A percentile compares a stretch with the other conserved stretches of the same genome.
These are phyloP conservation scores for Paragorgia papillata DNA, from an alignment of 92 coral and sea anemone species.

Conservation along the genomic window DNA sequence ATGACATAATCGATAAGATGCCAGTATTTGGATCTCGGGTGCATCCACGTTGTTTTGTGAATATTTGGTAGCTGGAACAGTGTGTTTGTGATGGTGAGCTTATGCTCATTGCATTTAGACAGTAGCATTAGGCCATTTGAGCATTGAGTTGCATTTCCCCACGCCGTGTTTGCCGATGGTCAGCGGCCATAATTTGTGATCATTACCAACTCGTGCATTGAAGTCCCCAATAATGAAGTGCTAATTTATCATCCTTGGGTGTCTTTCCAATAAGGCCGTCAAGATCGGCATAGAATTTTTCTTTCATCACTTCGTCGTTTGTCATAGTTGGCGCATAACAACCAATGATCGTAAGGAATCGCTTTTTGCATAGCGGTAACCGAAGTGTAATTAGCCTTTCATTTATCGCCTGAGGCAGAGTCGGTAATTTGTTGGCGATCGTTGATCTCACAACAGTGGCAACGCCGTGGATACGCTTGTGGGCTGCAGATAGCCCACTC, in stretches of 20 bases:
- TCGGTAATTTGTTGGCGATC: too few species aligned
- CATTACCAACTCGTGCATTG: slow-evolving; percentile 52
- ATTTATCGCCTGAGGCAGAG: too few species aligned
- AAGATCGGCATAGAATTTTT: slow-evolving; percentile 54
- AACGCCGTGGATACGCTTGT: too few species aligned
- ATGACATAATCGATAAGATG: slow-evolving; percentile 24
- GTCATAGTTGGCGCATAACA: slow-evolving; percentile 68
- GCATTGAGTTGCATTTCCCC: slow-evolving; percentile 41
- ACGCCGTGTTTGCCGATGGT: too few species aligned
- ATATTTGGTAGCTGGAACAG: slow-evolving; percentile 8
- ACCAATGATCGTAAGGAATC: slow-evolving; percentile 60
- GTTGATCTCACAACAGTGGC: too few species aligned
- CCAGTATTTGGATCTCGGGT: slow-evolving; percentile 30
- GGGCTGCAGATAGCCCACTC: too few species aligned
- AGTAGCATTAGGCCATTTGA: slow-evolving; percentile 42
- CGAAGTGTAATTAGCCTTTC: too few species aligned
- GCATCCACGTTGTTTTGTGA: slow-evolving; percentile 29
- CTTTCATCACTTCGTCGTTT: too few species aligned
- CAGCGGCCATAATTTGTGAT: slow-evolving; percentile 39
- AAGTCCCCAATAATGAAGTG: slow-evolving; percentile 58
- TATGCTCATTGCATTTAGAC: slow-evolving; percentile 11
- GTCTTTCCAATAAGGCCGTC: slow-evolving; percentile 18
- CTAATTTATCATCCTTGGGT: slow-evolving; percentile 41
- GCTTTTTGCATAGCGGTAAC: too few species aligned
- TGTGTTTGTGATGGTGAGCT: slow-evolving; percentile 17